Percentiles rank a stretch among this genome's conserved stretches.
phyloP scores from a whole-genome alignment of 2,888 invertebrate species.

The Hemaris fuciformis region DNA sequence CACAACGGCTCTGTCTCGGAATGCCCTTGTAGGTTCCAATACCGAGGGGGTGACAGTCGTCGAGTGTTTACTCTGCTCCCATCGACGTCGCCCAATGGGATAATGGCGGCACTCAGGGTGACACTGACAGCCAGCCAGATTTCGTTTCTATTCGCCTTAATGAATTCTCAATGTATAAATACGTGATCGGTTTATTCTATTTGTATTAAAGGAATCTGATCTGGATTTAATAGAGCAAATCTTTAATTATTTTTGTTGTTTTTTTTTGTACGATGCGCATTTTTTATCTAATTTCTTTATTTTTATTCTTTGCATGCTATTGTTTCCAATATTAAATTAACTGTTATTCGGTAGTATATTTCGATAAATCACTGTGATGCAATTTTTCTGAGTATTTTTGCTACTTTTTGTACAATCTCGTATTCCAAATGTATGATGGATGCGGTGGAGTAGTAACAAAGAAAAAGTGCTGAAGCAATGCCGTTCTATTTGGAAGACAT shows the following conservation, averaged over 20 bases:
- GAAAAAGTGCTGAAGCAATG: background rate
- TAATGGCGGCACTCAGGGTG: slow-evolving; percentile 59
- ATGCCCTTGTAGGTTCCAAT: slow-evolving; percentile 13
- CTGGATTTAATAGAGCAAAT: background rate
- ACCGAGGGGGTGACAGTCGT: slow-evolving; percentile 37
- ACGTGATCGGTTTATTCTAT: slow-evolving; percentile 44
- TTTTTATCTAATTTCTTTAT: no score
- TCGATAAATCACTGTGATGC: background rate
- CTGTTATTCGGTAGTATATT: background rate
- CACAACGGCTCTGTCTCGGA: slow-evolving; percentile 11
- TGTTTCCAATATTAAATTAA: background rate
- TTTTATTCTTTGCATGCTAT: no score
- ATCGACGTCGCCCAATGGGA: slow-evolving; percentile 60
- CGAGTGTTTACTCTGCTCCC: slow-evolving; percentile 68
- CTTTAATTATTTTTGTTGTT: no score
- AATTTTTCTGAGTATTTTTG: background rate
- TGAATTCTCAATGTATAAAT: slow-evolving; percentile 54
- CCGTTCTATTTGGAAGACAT: background rate
- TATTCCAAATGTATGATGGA: background rate
- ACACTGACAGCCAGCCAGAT: slow-evolving; percentile 41
- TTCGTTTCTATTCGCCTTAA: slow-evolving; percentile 49
- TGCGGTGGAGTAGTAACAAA: background rate
- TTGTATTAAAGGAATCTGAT: slow-evolving; percentile 14
- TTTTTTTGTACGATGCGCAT: no score
- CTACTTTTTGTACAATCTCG: background rate